Conservation (phyloP, 2,888 invertebrate species). For the Acleris literana region DNA sequence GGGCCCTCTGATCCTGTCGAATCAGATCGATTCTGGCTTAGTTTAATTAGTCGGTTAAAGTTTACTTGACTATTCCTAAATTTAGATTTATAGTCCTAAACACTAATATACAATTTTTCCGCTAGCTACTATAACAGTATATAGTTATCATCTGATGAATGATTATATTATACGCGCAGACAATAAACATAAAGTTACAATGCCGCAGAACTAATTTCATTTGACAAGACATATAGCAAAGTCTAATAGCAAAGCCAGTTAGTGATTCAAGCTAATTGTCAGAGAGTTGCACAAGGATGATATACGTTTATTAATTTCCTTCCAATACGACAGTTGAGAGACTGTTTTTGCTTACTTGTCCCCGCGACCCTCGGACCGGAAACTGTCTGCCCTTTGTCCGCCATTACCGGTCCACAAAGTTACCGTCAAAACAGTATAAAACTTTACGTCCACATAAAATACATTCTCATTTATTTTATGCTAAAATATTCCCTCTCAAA, state of each 20-base stretch:
- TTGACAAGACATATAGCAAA: slow-evolving; percentile 22
- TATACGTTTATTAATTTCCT: slow-evolving; percentile 68
- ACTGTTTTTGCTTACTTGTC: slow-evolving; percentile 51
- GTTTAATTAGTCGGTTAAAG: too few relatives aligned
- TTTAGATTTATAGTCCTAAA: too few relatives aligned
- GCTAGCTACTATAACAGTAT: too few relatives aligned
- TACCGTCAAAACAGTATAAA: slow-evolving; percentile 60
- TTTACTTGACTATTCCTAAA: too few relatives aligned
- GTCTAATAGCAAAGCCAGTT: neutral
- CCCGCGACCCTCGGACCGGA: slow-evolving; percentile 66
- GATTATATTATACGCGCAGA: neutral
- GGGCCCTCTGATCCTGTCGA: too few relatives aligned
- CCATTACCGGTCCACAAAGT: slow-evolving; percentile 69
- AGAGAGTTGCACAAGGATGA: slow-evolving; percentile 59
- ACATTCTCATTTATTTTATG: slow-evolving; percentile 37
- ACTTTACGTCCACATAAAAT: slow-evolving; percentile 54
- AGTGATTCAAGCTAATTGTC: slow-evolving; percentile 39
- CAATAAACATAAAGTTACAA: neutral
- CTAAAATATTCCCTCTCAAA: slow-evolving; percentile 35
- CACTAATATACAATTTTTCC: too few relatives aligned
- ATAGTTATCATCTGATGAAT: too few relatives aligned
- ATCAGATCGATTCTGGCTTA: too few relatives aligned
- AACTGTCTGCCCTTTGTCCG: slow-evolving; percentile 70
- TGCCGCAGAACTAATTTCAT: slow-evolving; percentile 12
- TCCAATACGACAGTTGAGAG: slow-evolving; percentile 41